Evolutionary conservation across 2,888 invertebrate species (phyloP).

Genomic region (Drosophila cognata): DNA sequence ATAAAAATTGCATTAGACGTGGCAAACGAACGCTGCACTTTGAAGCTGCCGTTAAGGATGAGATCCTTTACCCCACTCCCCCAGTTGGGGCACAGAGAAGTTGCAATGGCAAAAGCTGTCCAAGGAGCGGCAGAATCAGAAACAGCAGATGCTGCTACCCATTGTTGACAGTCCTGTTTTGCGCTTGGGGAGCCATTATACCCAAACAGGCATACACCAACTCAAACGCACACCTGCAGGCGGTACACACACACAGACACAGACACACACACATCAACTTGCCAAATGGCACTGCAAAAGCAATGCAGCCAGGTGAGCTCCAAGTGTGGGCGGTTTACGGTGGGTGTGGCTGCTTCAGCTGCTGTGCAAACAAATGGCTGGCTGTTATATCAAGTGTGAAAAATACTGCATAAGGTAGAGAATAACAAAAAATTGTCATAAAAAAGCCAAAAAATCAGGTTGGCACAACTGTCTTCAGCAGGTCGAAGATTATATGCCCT

Average conservation of each 20-base stretch:
- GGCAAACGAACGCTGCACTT: conserved; percentile 56
- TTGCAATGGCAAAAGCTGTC: background rate
- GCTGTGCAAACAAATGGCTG: conserved; percentile 60
- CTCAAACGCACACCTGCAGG: conserved; percentile 14
- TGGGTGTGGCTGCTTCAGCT: conserved; percentile 8
- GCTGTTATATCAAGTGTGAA: conserved; percentile 71
- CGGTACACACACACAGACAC: background rate
- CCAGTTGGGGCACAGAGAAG: background rate
- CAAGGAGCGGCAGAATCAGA: conserved; percentile 10
- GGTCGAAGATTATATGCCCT: conserved; percentile 2
- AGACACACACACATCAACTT: conserved; percentile 6
- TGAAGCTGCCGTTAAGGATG: conserved; percentile 32
- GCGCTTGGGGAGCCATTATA: conserved; percentile 69
- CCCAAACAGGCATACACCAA: conserved; percentile 19
- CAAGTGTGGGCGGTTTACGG: conserved; percentile 1
- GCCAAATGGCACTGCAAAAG: conserved; percentile 47
- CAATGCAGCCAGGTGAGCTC: conserved; percentile 38
- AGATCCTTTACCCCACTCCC: background rate
- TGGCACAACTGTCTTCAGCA: background rate
- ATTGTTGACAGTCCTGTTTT: conserved; percentile 70
- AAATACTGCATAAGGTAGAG: conserved; percentile 47
- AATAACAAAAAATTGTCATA: conserved; percentile 5
- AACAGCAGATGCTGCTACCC: conserved; percentile 26
- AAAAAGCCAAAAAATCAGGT: background rate
- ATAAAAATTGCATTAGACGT: conserved; percentile 78